Percentiles rank a stretch among this genome's conserved stretches.
Evolutionary conservation across 2,888 invertebrate species (phyloP).

Genomic region (Nectonema munidae): DNA sequence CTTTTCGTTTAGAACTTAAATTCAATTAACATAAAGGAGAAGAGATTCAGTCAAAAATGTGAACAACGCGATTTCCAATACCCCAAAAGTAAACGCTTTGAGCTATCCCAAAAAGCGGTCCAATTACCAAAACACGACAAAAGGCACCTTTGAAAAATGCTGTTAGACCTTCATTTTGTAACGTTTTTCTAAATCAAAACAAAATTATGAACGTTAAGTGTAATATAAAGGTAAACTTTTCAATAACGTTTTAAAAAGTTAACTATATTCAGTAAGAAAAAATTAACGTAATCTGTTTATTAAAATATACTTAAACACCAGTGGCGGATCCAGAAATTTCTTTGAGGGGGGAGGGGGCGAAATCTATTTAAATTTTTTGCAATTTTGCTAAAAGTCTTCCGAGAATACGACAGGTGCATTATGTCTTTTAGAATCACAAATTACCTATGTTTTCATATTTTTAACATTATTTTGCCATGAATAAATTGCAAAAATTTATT

Average conservation of each 20-base stretch:
- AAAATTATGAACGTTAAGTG: constrained; percentile 1
- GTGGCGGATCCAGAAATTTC: too few species aligned
- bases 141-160: constrained; percentile 93
- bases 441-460: too few species aligned
- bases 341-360: too few species aligned
- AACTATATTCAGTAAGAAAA: background rate
- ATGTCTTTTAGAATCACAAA: too few species aligned
- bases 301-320: background rate
- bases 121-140: constrained; percentile 85
- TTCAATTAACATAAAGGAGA: too few species aligned
- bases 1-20: too few species aligned
- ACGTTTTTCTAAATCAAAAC: constrained; percentile 33
- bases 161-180: constrained; percentile 49
- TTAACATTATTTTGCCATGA: too few species aligned
- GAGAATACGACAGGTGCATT: too few species aligned
- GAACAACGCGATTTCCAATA: constrained; percentile 61
- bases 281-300: constrained; percentile 11
- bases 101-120: constrained; percentile 87
- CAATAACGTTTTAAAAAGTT: constrained; percentile 1
- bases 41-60: constrained; percentile 30
- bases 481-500: too few species aligned
- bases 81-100: constrained; percentile 89
- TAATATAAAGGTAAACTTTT: constrained; percentile 13
- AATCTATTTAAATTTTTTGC: too few species aligned
- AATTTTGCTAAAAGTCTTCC: too few species aligned